These are phyloP conservation scores for Platycnemis pennipes DNA, from an alignment of 2,888 invertebrate genomes.

Conservation along the genomic window DNA sequence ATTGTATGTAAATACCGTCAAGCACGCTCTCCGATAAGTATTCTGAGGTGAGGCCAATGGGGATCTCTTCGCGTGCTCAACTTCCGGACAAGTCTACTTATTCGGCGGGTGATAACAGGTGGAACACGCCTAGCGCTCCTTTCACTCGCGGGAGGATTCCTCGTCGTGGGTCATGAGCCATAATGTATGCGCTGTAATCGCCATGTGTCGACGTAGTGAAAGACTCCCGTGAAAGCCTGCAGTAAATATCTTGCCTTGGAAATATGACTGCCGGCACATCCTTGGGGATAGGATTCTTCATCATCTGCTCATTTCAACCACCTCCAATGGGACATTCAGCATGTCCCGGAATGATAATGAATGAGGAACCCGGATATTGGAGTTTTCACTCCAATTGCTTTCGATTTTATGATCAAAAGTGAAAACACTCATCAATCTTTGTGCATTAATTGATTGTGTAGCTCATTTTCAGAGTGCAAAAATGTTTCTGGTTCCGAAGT, in stretches of 20 bases:
- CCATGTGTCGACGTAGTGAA: background rate
- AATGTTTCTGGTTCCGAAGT: too few species aligned
- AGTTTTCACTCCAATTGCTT: background rate
- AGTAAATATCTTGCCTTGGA: conserved; percentile 12
- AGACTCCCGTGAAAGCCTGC: background rate
- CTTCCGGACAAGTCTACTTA: background rate
- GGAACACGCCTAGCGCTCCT: conserved; percentile 3
- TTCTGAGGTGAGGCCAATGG: background rate
- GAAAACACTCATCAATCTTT: background rate
- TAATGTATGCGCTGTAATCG: background rate
- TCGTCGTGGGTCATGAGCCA: background rate
- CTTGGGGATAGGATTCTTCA: conserved; percentile 4
- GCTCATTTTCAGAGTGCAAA: too few species aligned
- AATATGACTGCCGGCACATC: background rate
- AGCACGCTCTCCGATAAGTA: background rate
- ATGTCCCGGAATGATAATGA: background rate
- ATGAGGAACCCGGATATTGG: background rate
- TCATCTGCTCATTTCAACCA: background rate
- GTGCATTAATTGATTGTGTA: background rate
- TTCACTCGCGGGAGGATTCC: background rate
- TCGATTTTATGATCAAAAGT: background rate
- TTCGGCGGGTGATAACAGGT: conserved; percentile 1
- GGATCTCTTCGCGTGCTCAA: background rate
- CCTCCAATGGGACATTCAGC: background rate
- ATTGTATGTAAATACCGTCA: too few species aligned